phyloP scores from a whole-genome alignment of 2,888 invertebrate species.

The Chrysolina oricalcia region DNA sequence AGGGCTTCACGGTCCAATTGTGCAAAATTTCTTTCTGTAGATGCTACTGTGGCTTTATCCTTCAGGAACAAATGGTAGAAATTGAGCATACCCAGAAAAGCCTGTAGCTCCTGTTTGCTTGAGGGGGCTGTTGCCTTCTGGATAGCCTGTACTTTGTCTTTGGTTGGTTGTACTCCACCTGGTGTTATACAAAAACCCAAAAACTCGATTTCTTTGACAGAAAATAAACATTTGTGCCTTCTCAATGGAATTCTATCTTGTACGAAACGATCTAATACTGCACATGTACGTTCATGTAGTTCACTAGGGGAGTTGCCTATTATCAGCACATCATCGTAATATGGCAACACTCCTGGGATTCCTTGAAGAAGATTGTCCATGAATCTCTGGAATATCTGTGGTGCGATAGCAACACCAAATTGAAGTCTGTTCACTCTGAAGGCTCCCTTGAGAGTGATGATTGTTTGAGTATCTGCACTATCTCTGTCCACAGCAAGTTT shows the following conservation, averaged over 20 bases:
- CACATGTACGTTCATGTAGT: conserved; percentile 14
- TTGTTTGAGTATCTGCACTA: conserved; percentile 61
- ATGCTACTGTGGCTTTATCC: too few relatives aligned
- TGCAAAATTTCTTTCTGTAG: too few relatives aligned
- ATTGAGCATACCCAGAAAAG: too few relatives aligned
- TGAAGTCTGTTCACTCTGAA: conserved; percentile 58
- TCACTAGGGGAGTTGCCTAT: conserved; percentile 11
- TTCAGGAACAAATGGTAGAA: too few relatives aligned
- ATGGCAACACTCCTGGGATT: conserved; percentile 23
- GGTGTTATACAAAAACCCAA: conserved; percentile 21
- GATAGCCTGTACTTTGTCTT: background rate
- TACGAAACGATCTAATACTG: background rate
- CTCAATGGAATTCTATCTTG: conserved; percentile 9
- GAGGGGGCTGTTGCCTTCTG: too few relatives aligned
- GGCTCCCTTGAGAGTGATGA: conserved; percentile 63
- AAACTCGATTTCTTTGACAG: conserved; percentile 13
- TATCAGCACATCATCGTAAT: conserved; percentile 29
- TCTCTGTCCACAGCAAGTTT: conserved; percentile 63
- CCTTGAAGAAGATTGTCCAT: conserved; percentile 32
- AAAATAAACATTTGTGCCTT: conserved; percentile 20
- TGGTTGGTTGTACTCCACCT: background rate
- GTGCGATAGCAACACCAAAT: conserved; percentile 48
- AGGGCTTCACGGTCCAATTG: too few relatives aligned
- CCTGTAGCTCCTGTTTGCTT: too few relatives aligned
- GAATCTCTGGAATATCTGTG: background rate